Conservation (phyloP, 2,888 invertebrate genomes). For the Dasysyrphus tricinctus region DNA sequence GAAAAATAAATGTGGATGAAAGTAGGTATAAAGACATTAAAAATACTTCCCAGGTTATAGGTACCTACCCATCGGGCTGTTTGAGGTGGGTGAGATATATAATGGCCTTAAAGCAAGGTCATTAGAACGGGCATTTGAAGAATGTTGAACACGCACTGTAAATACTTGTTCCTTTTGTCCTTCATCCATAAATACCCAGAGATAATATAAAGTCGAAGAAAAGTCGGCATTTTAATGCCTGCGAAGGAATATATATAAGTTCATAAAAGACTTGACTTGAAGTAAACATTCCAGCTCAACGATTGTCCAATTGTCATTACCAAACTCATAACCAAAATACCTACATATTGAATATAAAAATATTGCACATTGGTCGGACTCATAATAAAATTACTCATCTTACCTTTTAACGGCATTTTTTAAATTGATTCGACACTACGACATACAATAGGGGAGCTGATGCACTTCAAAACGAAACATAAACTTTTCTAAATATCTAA, state of each 20-base stretch:
- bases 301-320: background rate
- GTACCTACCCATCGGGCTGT: background rate
- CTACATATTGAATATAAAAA: background rate
- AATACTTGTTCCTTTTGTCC: background rate
- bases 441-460: background rate
- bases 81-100: background rate
- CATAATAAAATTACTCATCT: background rate
- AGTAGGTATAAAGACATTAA: background rate
- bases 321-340: background rate
- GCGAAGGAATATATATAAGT: background rate
- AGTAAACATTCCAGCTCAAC: background rate
- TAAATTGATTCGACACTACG: background rate
- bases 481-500: background rate
- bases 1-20: background rate
- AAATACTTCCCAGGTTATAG: background rate
- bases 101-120: constrained; percentile 13
- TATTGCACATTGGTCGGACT: background rate
- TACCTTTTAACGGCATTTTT: background rate
- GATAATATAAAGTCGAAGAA: background rate
- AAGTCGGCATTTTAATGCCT: background rate
- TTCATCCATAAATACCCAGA: background rate
- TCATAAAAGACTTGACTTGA: background rate
- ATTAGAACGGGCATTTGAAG: background rate
- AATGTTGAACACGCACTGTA: background rate
- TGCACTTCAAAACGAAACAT: background rate